Evolutionary conservation across 1,140 invertebrate genomes (phyloP).

Genomic region (Hermetia illucens): DNA sequence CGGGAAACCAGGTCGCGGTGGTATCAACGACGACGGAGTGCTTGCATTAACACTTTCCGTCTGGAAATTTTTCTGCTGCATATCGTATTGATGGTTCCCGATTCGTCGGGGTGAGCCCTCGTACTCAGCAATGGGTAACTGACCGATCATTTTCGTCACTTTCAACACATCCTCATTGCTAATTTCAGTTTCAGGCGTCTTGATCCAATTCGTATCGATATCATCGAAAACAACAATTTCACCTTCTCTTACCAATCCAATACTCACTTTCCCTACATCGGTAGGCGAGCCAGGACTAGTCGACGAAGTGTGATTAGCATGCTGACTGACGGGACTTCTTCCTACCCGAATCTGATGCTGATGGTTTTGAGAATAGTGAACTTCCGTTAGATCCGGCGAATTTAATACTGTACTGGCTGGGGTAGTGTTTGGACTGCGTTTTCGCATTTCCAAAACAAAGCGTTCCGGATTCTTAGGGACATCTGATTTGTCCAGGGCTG

Average conservation of each 20-base stretch:
- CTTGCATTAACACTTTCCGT: not conserved
- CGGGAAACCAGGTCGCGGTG: constrained; percentile 49
- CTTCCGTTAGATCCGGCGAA: constrained; percentile 23
- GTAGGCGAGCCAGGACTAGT: constrained; percentile 26
- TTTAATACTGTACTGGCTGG: constrained; percentile 29
- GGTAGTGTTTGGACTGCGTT: constrained; percentile 26
- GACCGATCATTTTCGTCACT: constrained; percentile 69
- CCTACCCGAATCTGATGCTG: constrained; percentile 23
- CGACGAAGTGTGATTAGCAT: constrained; percentile 11
- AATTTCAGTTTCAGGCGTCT: constrained; percentile 48
- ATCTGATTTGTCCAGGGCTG: too few species aligned
- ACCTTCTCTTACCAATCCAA: constrained; percentile 29
- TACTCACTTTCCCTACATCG: constrained; percentile 24
- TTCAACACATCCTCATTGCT: constrained; percentile 38
- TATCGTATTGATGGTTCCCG: constrained; percentile 37
- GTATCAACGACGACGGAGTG: constrained; percentile 2
- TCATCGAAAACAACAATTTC: constrained; percentile 68
- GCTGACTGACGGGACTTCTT: constrained; percentile 24
- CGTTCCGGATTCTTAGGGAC: too few species aligned
- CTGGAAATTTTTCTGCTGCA: constrained; percentile 1
- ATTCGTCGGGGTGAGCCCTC: constrained; percentile 81
- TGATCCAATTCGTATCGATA: constrained; percentile 54
- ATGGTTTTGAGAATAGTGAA: constrained; percentile 4
- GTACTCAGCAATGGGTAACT: constrained; percentile 50
- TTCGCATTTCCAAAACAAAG: constrained; percentile 29